Conservation (phyloP, 2,113 vertebrate species). For the Plectropomus leopardus region DNA sequence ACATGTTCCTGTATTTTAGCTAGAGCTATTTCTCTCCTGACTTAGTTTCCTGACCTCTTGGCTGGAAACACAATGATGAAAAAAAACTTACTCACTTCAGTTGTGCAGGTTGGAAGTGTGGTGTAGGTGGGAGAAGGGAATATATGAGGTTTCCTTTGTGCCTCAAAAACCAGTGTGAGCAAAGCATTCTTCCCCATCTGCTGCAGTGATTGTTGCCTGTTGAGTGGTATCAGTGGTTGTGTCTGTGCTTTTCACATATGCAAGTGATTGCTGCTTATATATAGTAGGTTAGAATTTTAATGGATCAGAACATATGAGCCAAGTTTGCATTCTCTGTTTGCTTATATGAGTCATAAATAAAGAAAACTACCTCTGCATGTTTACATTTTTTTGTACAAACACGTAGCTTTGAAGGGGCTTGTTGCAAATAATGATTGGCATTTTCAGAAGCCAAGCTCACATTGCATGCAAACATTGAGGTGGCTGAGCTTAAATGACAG, state of each 20-base stretch:
- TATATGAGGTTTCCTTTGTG: conserved; percentile 7
- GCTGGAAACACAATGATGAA: conserved; percentile 34
- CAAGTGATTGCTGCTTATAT: background rate
- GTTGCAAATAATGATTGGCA: too few species aligned
- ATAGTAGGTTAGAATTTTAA: background rate
- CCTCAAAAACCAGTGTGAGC: background rate
- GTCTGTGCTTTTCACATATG: background rate
- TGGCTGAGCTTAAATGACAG: too few species aligned
- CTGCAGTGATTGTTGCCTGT: background rate
- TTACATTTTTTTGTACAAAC: too few species aligned
- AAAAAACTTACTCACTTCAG: conserved; percentile 3
- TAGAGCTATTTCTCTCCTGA: conserved; percentile 7
- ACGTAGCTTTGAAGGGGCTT: too few species aligned
- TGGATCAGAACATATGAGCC: background rate
- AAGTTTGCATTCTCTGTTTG: background rate
- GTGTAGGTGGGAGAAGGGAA: conserved; percentile 22
- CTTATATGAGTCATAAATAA: background rate
- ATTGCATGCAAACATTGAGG: too few species aligned
- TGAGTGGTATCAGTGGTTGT: background rate
- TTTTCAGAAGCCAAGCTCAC: too few species aligned
- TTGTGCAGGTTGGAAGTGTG: conserved; percentile 19
- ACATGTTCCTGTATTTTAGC: background rate
- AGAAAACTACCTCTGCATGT: too few species aligned
- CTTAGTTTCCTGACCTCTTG: conserved; percentile 28
- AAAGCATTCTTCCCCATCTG: conserved; percentile 17